Conservation (phyloP, 1,140 invertebrate genomes). For the Lerema accius region DNA sequence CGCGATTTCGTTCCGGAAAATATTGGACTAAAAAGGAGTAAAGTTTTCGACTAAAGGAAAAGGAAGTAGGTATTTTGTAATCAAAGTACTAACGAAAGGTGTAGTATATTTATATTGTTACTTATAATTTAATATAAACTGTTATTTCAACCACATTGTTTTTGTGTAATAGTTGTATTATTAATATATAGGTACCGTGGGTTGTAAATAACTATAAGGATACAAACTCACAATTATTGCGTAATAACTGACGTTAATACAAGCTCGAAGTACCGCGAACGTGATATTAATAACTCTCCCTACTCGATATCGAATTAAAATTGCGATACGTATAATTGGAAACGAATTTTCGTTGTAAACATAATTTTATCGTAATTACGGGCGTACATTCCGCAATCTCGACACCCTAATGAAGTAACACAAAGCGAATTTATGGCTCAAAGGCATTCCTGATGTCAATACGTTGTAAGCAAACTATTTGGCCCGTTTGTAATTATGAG, state of each 20-base stretch:
- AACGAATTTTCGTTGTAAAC: slow-evolving; percentile 27
- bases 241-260: not conserved
- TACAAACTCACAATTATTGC: too few species aligned
- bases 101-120: too few species aligned
- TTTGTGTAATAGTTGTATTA: too few species aligned
- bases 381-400: slow-evolving; percentile 52
- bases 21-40: too few species aligned
- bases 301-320: slow-evolving; percentile 24
- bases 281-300: slow-evolving; percentile 9
- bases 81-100: too few species aligned
- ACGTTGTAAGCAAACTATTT: slow-evolving; percentile 61
- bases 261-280: not conserved
- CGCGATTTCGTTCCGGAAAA: too few species aligned
- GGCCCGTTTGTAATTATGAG: slow-evolving; percentile 68
- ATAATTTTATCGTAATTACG: slow-evolving; percentile 54
- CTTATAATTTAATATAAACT: too few species aligned
- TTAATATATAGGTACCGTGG: too few species aligned
- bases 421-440: slow-evolving; percentile 68
- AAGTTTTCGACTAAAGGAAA: too few species aligned
- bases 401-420: slow-evolving; percentile 63
- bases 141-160: too few species aligned
- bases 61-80: too few species aligned
- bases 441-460: slow-evolving; percentile 72
- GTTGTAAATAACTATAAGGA: too few species aligned
- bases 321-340: slow-evolving; percentile 9